Evolutionary conservation across 2,113 vertebrate species (phyloP).

Genomic region (Melanerpes aurifrons): DNA sequence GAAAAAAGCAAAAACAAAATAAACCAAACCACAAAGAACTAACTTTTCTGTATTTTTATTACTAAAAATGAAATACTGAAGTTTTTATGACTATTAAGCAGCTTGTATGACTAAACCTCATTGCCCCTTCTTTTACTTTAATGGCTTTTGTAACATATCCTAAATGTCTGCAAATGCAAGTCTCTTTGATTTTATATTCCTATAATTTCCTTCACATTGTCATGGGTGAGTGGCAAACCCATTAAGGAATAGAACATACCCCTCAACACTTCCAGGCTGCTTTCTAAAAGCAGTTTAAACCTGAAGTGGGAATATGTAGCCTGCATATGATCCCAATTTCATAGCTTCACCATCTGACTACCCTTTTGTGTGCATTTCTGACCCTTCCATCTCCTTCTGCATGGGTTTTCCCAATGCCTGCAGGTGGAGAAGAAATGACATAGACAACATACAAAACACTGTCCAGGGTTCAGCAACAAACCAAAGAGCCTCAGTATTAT

Average conservation of each 20-base stretch:
- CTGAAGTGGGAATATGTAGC: neutral
- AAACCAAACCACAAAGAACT: neutral
- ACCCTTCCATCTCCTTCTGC: neutral
- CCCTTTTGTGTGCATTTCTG: neutral
- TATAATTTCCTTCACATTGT: neutral
- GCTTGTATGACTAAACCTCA: neutral
- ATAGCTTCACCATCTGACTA: neutral
- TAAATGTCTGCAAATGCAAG: neutral
- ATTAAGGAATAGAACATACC: neutral
- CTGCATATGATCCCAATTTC: neutral
- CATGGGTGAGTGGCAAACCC: neutral
- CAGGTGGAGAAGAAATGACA: neutral
- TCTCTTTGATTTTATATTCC: neutral
- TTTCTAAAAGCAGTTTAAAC: constrained; percentile 13
- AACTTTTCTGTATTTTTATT: neutral
- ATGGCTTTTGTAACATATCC: neutral
- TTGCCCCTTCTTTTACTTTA: neutral
- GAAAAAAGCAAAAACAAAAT: too few species aligned
- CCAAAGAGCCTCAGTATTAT: neutral
- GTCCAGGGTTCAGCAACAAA: neutral
- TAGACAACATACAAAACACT: neutral
- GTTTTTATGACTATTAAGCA: neutral
- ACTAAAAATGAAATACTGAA: neutral
- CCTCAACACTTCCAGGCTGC: neutral
- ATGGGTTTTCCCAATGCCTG: neutral